Base-by-base conservation (phyloP, 35 echinoderm and acorn worm species). In the Anneissia japonica region DNA sequence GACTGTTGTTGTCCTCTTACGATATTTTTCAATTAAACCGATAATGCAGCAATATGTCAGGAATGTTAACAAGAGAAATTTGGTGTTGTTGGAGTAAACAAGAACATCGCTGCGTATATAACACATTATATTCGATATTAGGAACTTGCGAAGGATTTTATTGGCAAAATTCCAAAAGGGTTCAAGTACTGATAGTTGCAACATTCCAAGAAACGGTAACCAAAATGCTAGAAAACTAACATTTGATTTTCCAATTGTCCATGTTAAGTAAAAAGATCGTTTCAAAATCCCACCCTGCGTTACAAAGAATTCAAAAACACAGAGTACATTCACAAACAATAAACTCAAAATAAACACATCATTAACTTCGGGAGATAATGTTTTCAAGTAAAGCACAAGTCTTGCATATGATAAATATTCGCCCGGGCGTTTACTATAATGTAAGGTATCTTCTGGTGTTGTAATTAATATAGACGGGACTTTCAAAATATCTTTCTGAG, bases 331-430 rank as follows among this genome's bases (percentile, higher is more conserved):
- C 11, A 93, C 87, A 3, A 83, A 39, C 13, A 81, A 41, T 82
- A 99, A 93, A 23, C 85, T 85, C 16, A 85, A 46, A 34, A 94
- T 87, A 55, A 99, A 91, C 11, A 90, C 79, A 45, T 99, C 92
- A 87, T 99, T 99, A 38, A 90, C 87, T 81, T 99, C 92, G 30
- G 96, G 96, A 46, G 84, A 85, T 4, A 94, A 74, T 14, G 86
- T 91, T 38, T 85, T 80, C 17, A 99, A 73, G 75, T 89, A 94
- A 0, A 94, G 34, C 39, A 91, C 86, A 46, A 99, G 35, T 0
- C 86, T 77, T 3, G 74, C 78, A 13, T 91, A 83, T 26, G 85
- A 94, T 64, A 82, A 79, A 85, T 85, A 99, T 55, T 99, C 92
- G 4, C 96, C 96, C 73, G 86, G 77, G 31, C 82, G 40, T 11